A percentile compares a stretch with the other conserved stretches of the same genome.
Conservation (phyloP, 2,113 vertebrate genomes). For the Hippolais icterina region DNA sequence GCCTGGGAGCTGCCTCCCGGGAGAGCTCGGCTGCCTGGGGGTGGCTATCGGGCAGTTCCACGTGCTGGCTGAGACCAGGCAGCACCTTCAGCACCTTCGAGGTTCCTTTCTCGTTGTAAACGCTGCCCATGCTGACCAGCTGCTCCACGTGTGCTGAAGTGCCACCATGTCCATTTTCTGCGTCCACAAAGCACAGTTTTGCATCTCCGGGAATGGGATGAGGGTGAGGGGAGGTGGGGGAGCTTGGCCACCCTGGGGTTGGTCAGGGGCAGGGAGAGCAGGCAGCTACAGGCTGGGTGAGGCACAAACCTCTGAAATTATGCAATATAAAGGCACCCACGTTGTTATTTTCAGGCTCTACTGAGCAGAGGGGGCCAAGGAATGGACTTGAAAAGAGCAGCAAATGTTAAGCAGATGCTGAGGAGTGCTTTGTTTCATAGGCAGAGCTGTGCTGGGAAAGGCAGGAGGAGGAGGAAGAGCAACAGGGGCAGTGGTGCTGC, state of each 20-base stretch:
- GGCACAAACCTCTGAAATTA: not conserved
- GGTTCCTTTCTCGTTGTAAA: not conserved
- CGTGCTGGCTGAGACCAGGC: accelerated
- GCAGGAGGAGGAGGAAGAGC: not conserved
- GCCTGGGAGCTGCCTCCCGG: not conserved
- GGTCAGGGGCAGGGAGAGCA: not conserved
- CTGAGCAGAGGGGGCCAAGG: not conserved
- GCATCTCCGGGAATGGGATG: accelerated
- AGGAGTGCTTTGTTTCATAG: not conserved
- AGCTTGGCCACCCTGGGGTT: accelerated
- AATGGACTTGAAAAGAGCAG: not conserved
- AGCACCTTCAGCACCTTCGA: not conserved
- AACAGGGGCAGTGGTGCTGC: not conserved
- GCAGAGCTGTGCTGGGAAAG: not conserved
- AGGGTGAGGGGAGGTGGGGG: not conserved
- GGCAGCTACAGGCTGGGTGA: not conserved
- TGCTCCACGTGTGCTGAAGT: accelerated
- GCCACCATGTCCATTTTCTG: accelerated
- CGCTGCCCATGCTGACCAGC: accelerated
- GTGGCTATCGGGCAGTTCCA: not conserved
- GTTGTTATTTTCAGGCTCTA: not conserved
- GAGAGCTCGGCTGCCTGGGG: not conserved
- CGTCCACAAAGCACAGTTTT: not conserved
- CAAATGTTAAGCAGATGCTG: slow-evolving; percentile 30
- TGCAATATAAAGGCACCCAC: not conserved